A percentile compares a stretch with the other conserved stretches of the same genome.
Conservation (phyloP, 2,888 invertebrate genomes). For the Leptinotarsa peninsularis region DNA sequence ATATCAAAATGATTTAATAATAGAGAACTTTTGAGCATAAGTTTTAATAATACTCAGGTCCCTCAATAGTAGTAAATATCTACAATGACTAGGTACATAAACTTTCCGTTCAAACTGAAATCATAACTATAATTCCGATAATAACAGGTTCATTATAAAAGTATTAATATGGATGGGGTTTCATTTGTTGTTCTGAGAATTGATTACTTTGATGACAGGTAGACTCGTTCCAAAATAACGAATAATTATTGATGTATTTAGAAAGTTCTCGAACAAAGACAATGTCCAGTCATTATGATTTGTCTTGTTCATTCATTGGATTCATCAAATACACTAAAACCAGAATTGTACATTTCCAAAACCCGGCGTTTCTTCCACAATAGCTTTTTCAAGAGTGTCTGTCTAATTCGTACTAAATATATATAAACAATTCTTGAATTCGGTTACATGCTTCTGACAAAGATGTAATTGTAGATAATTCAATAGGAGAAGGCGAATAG, state of each 20-base stretch:
- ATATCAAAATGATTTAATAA: no score
- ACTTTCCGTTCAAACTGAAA: neutral
- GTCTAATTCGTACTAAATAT: no score
- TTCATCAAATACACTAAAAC: no score
- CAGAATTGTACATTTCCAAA: no score
- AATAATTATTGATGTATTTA: neutral
- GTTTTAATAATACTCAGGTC: neutral
- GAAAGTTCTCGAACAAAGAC: neutral
- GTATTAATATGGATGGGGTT: neutral
- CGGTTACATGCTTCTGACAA: no score
- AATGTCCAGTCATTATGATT: neutral
- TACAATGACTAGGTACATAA: neutral
- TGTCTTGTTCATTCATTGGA: no score
- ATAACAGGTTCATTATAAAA: slow-evolving; percentile 4
- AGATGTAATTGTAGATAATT: no score
- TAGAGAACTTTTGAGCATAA: no score
- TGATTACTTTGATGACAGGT: neutral
- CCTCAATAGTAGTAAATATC: neutral
- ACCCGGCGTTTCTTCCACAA: no score
- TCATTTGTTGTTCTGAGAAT: neutral
- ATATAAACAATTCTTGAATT: no score
- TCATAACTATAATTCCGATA: neutral
- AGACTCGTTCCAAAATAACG: neutral
- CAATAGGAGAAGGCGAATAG: no score
- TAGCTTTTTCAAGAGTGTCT: no score